Base-by-base conservation (phyloP, 2,113 vertebrate species). In the Trematocara stigmaticum region DNA sequence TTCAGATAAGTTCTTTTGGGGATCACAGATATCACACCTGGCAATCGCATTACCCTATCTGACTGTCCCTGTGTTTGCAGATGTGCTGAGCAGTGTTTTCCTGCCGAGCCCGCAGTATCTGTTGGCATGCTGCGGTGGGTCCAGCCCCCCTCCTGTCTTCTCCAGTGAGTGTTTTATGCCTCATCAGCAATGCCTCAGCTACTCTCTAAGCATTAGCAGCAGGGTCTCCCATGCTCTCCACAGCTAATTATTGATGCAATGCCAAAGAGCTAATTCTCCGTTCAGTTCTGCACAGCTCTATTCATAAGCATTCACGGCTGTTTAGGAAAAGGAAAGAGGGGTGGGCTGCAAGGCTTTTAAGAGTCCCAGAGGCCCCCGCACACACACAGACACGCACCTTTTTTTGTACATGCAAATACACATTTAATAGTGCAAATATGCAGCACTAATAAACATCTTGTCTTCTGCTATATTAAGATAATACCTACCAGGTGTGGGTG, bases 141-240 rank as follows among this genome's bases (percentile, higher is more conserved):
- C 98, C 97, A 97, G 97, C 95, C 97, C 97, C 91, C 96, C 97
- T 83, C 96, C 97, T 95, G 96, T 97, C 96, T 97, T 98, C 97
- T 97, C 95, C 97, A 97, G 98, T 98, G 97, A 99, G 98, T 98
- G 97, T 97, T 97, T 97, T 97, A 97, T 97, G 97, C 97, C 97
- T 97, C 97, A 97, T 98, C 97, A 97, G 97, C 97, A 95, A 97
- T 97, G 97, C 97, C 96, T 97, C 96, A 96, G 95, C 96, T 97
- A 94, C 94, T 97, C 97, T 97, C 96, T 97, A 93, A 97, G 97
- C 97, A 96, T 92, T 94, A 97, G 97, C 97, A 97, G 97, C 96
- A 96, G 97, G 97, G 95, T 97, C 97, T 97, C 97, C 97, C 97
- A 97, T 96, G 96, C 95, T 96, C 97, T 96, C 96, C 96, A 97